phyloP scores from a whole-genome alignment of 2,888 invertebrate species.

The Tinea pellionella region DNA sequence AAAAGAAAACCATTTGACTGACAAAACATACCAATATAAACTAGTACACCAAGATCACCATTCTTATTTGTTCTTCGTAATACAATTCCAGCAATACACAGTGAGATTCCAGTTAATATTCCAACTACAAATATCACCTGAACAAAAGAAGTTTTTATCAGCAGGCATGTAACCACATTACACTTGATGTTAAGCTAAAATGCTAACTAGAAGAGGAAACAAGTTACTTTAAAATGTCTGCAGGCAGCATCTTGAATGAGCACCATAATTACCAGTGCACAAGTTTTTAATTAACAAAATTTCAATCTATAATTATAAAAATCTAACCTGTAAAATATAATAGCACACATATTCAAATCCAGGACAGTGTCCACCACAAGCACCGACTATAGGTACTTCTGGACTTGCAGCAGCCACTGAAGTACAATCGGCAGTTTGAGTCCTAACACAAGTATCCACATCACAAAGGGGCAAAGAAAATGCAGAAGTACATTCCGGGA shows the following conservation, averaged over 20 bases:
- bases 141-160: conserved; percentile 13
- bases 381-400: conserved; percentile 70
- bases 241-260: no score
- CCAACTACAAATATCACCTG: conserved; percentile 77
- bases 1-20: no score
- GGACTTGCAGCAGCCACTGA: conserved; percentile 52
- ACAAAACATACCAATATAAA: conserved; percentile 73
- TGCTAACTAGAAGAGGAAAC: no score
- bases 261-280: no score
- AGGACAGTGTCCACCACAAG: conserved; percentile 77
- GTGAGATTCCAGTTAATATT: conserved; percentile 72
- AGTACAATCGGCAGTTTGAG: conserved; percentile 32
- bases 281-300: no score
- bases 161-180: no score
- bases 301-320: no score
- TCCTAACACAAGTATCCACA: conserved; percentile 28
- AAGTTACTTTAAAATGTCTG: no score
- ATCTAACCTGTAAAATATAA: conserved; percentile 73
- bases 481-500: conserved; percentile 54
- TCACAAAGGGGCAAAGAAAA: conserved; percentile 56
- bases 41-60: conserved; percentile 73
- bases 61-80: conserved; percentile 72
- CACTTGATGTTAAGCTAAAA: no score
- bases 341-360: conserved; percentile 79
- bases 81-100: conserved; percentile 75